Evolutionary conservation across 1,140 invertebrate species (phyloP).

Genomic region (Drosophila pachea): DNA sequence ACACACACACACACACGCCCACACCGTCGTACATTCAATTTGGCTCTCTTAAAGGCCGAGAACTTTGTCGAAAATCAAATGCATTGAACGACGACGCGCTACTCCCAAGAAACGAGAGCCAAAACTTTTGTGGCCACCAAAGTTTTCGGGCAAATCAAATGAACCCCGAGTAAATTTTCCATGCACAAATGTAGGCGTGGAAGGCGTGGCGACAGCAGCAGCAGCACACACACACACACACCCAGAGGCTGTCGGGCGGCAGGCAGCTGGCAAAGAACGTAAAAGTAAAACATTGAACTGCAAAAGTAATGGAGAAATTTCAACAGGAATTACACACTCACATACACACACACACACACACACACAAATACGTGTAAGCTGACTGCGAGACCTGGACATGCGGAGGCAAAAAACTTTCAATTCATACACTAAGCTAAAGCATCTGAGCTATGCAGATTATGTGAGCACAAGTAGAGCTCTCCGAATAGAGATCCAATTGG

Average conservation of each 20-base stretch:
- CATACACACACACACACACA: slow-evolving; percentile 20
- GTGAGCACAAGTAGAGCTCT: background rate
- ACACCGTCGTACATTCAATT: slow-evolving; percentile 16
- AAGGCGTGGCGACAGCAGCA: slow-evolving; percentile 15
- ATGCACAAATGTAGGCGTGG: slow-evolving; percentile 43
- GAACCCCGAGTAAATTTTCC: slow-evolving; percentile 70
- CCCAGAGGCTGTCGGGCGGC: background rate
- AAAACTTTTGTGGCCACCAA: slow-evolving; percentile 75
- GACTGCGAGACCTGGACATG: slow-evolving; percentile 21
- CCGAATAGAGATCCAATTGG: background rate
- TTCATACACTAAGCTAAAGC: slow-evolving; percentile 18
- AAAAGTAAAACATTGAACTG: slow-evolving; percentile 74
- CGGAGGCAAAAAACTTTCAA: slow-evolving; percentile 33
- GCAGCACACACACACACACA: background rate
- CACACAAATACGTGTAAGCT: slow-evolving; percentile 7
- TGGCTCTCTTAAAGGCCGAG: slow-evolving; percentile 36
- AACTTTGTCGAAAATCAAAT: slow-evolving; percentile 67
- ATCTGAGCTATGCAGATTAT: background rate
- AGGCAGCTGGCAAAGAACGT: slow-evolving; percentile 31
- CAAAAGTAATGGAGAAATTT: slow-evolving; percentile 72
- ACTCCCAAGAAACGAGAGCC: slow-evolving; percentile 46
- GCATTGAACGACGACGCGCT: slow-evolving; percentile 59
- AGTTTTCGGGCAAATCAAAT: slow-evolving; percentile 74
- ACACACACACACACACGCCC: slow-evolving; percentile 12
- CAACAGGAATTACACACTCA: slow-evolving; percentile 56